Percentiles rank a stretch among this genome's conserved stretches.
phyloP scores from a whole-genome alignment of 30 jellyfish, hydroid and myxozoan genomes.

The Rhopilema esculentum region DNA sequence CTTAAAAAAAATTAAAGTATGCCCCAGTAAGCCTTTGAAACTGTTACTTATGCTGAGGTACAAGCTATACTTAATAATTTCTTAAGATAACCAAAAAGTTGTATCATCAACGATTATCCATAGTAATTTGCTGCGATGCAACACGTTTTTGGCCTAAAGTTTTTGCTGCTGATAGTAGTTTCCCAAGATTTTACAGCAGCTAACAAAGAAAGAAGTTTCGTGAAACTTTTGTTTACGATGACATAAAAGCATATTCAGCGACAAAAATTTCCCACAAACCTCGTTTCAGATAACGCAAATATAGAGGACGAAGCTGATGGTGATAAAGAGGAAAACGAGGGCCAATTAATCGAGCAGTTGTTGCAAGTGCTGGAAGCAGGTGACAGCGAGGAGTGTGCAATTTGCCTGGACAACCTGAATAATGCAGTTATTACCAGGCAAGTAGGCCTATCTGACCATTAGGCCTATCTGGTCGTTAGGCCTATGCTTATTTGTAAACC shows the following conservation, averaged over 20 bases:
- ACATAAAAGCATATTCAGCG: not conserved
- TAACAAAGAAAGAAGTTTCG: too few relatives aligned
- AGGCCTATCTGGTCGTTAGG: not conserved
- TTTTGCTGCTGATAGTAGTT: too few relatives aligned
- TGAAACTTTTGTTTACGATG: not conserved
- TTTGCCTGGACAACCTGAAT: slow-evolving; percentile 63
- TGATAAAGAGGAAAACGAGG: slow-evolving; percentile 48
- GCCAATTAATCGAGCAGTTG: slow-evolving; percentile 58
- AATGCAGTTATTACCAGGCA: slow-evolving; percentile 78
- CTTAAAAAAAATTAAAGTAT: too few relatives aligned
- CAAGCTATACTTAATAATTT: too few relatives aligned
- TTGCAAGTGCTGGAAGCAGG: slow-evolving; percentile 72
- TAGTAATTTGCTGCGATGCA: too few relatives aligned
- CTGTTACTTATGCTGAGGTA: too few relatives aligned
- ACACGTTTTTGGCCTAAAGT: too few relatives aligned
- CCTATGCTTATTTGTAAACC: too few relatives aligned
- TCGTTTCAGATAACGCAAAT: slow-evolving; percentile 15
- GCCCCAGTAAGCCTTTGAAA: too few relatives aligned
- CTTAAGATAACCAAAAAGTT: too few relatives aligned
- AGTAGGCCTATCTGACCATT: not conserved
- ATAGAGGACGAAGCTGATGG: slow-evolving; percentile 11
- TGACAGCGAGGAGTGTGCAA: slow-evolving; percentile 82
- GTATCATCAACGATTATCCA: too few relatives aligned
- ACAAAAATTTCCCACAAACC: not conserved
- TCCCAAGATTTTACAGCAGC: too few relatives aligned